Conservation (phyloP, 2,113 vertebrate genomes). For the Isichthys henryi region DNA sequence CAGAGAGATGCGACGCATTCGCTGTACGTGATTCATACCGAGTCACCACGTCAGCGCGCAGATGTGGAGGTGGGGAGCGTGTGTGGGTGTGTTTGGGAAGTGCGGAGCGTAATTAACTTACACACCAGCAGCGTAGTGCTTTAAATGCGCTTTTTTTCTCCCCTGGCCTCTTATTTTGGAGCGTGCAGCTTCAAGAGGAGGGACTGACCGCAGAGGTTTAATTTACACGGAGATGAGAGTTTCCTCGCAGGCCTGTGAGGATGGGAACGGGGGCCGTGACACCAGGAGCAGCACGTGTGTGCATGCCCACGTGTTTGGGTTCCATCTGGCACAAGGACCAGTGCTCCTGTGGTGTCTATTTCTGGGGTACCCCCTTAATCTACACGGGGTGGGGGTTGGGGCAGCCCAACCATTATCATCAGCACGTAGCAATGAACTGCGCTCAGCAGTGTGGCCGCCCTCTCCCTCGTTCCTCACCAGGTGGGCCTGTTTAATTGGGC, state of each 20-base stretch:
- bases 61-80: neutral
- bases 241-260: neutral
- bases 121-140: neutral
- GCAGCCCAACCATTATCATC: neutral
- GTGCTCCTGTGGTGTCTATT: neutral
- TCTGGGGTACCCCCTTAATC: neutral
- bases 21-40: neutral
- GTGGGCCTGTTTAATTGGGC: neutral
- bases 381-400: neutral
- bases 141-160: neutral
- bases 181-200: neutral
- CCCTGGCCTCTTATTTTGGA: neutral
- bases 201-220: neutral
- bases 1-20: neutral
- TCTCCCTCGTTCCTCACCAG: neutral
- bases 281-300: neutral
- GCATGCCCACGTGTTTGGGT: neutral
- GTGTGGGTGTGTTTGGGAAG: slow-evolving; percentile 8
- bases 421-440: neutral
- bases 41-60: neutral
- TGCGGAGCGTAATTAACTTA: neutral
- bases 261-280: neutral
- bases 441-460: neutral
- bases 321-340: neutral
- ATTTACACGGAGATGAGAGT: neutral